A percentile compares a stretch with the other conserved stretches of the same genome.
Evolutionary conservation across 2,113 vertebrate genomes (phyloP).

Genomic region (Archocentrus centrarchus): DNA sequence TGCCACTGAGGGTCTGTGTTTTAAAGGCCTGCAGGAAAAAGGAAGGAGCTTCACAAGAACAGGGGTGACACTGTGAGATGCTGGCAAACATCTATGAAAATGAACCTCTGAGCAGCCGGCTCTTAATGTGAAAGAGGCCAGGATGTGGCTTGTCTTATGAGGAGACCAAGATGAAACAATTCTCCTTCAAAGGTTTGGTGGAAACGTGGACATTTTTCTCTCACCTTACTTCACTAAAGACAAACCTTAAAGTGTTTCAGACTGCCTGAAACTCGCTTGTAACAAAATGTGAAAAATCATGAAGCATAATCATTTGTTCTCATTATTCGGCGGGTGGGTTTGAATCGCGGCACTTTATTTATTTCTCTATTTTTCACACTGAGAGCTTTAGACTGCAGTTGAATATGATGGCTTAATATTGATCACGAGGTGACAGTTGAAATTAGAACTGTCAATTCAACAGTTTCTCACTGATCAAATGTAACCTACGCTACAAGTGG

Average conservation of each 20-base stretch:
- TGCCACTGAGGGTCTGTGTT: conserved; percentile 32
- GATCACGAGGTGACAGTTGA: not conserved
- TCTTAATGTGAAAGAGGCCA: conserved; percentile 25
- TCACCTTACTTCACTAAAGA: not conserved
- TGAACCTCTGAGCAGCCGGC: not conserved
- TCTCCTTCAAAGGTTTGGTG: not conserved
- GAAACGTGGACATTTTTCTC: not conserved
- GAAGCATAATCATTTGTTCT: not conserved
- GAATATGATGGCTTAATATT: not conserved
- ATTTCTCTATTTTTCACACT: not conserved
- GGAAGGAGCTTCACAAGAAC: conserved; percentile 18
- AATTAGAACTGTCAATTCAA: not conserved
- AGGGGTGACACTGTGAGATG: conserved; percentile 11
- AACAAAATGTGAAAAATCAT: not conserved
- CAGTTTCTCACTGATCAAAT: not conserved
- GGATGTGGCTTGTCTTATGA: not conserved
- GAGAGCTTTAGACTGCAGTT: not conserved
- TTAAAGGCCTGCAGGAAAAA: not conserved
- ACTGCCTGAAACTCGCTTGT: not conserved
- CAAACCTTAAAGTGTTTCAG: not conserved
- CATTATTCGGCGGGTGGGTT: not conserved
- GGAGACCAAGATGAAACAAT: not conserved
- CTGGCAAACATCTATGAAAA: conserved; percentile 23
- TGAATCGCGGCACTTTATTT: not conserved
- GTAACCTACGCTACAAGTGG: not conserved